These are phyloP conservation scores for Macrophya alboannulata DNA, from an alignment of 2,888 invertebrate species.

Conservation along the genomic window DNA sequence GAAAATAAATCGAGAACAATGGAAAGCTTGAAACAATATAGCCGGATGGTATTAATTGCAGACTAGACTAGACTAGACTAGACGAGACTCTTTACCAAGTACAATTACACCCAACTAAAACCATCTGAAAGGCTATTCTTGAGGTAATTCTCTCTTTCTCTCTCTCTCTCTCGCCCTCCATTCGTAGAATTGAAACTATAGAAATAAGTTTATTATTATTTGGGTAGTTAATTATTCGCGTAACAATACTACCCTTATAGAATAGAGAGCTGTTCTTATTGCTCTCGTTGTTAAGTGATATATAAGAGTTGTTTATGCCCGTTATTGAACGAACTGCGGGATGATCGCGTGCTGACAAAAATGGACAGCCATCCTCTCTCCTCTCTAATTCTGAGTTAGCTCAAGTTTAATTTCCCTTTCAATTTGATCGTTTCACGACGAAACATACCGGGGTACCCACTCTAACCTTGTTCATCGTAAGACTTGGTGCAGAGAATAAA, in stretches of 20 bases:
- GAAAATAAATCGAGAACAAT: constrained; percentile 34
- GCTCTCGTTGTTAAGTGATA: background rate
- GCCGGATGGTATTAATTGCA: constrained; percentile 39
- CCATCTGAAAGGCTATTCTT: constrained; percentile 28
- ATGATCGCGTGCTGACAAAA: constrained; percentile 16
- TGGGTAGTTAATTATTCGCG: constrained; percentile 16
- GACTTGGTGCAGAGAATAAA: background rate
- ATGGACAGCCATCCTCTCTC: background rate
- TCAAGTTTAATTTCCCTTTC: constrained; percentile 25
- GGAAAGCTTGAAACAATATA: constrained; percentile 36
- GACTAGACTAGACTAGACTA: constrained; percentile 27
- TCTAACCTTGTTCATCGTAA: background rate
- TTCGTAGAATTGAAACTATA: constrained; percentile 9
- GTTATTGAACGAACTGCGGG: constrained; percentile 5
- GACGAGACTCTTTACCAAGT: constrained; percentile 31
- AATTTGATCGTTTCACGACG: constrained; percentile 2
- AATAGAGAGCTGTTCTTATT: background rate
- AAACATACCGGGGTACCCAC: background rate
- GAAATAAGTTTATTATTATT: constrained; percentile 38
- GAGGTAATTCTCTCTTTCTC: background rate
- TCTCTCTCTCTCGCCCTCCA: too few relatives aligned
- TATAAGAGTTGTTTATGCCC: background rate
- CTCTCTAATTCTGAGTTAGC: background rate
- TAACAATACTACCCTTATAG: background rate
- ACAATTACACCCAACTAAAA: constrained; percentile 17